Percentiles rank a stretch among this genome's conserved stretches.
phyloP scores from a whole-genome alignment of 1,140 invertebrate species.

The Ruditapes philippinarum region DNA sequence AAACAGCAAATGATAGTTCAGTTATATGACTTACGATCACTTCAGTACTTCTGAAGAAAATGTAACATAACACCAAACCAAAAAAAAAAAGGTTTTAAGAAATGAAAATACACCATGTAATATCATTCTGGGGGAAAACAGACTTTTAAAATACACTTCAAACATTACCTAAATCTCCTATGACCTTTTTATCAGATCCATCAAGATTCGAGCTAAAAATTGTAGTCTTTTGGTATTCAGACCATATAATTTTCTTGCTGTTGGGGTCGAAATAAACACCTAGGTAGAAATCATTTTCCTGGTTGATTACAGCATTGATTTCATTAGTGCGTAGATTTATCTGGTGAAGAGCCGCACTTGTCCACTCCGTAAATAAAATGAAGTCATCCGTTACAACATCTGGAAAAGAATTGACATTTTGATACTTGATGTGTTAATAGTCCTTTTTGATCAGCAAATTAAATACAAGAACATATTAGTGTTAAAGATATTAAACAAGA shows the following conservation, averaged over 20 bases:
- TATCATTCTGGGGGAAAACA: no score
- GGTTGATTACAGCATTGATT: not conserved
- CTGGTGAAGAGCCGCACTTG: not conserved
- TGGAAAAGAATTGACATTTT: no score
- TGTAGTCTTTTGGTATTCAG: not conserved
- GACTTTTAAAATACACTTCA: no score
- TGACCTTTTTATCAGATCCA: not conserved
- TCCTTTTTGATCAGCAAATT: no score
- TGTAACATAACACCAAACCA: not conserved
- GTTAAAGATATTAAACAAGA: no score
- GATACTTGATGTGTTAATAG: no score
- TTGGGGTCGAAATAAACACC: not conserved
- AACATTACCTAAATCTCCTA: not conserved
- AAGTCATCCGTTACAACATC: not conserved
- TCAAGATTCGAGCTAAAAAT: not conserved
- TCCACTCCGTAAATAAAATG: not conserved
- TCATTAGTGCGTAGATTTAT: not conserved
- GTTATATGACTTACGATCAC: not conserved
- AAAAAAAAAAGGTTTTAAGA: not conserved
- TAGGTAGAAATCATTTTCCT: not conserved
- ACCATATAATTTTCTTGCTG: not conserved
- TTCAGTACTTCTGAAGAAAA: not conserved
- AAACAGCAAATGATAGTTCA: not conserved
- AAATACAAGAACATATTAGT: no score
- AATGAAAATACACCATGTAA: no score